phyloP scores from a whole-genome alignment of 2,888 invertebrate genomes.

The Rapana venosa region DNA sequence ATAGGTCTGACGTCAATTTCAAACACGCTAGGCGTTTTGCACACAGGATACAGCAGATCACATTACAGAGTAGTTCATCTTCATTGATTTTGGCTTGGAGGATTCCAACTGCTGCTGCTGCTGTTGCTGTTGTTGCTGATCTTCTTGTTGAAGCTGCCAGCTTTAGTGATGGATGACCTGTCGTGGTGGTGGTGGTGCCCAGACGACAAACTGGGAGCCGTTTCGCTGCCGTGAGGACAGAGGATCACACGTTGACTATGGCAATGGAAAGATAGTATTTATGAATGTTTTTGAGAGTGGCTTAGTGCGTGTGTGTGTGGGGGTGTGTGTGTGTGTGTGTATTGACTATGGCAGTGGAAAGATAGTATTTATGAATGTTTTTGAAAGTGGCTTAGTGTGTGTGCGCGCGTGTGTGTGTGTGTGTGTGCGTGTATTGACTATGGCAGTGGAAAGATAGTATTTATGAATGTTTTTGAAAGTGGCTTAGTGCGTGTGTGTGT shows the following conservation, averaged over 20 bases:
- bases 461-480: background rate
- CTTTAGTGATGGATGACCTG: constrained; percentile 34
- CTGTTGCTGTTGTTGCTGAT: constrained; percentile 55
- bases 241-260: background rate
- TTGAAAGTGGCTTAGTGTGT: background rate
- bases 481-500: background rate
- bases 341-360: background rate
- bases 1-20: too few relatives aligned
- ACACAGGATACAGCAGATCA: too few relatives aligned
- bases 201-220: constrained; percentile 83
- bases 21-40: too few relatives aligned
- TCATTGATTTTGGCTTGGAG: constrained; percentile 54
- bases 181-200: constrained; percentile 33
- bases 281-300: background rate
- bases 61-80: background rate
- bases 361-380: background rate
- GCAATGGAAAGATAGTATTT: background rate
- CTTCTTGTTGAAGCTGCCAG: constrained; percentile 25
- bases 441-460: background rate
- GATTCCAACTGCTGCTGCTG: constrained; percentile 67
- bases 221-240: constrained; percentile 50
- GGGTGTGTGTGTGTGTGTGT: background rate
- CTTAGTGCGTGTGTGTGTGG: background rate
- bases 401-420: background rate
- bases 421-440: background rate